Base-by-base conservation (phyloP, 2,888 invertebrate genomes). In the Polymixis flavicincta region DNA sequence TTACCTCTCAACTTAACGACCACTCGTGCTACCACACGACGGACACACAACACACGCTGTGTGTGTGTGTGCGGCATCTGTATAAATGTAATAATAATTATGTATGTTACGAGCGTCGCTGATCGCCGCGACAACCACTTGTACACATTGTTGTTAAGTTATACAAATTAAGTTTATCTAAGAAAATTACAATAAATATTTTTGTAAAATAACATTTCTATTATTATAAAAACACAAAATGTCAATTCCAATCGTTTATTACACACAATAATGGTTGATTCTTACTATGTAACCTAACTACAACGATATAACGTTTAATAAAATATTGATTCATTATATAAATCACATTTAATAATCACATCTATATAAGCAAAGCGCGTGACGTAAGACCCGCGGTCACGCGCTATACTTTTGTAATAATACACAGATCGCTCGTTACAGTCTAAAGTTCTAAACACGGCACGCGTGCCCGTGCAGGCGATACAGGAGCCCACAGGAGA, bases 81-180 rank as follows among this genome's bases (percentile, higher is more conserved):
- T 59, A 52, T 45, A 48, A n/a, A 63, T 74, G 52, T 61, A 42
- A 50, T 71, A 3, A 17, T 73, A 59, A 32, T 28, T 52, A 28
- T 55, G 37, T 52, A 28, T 55, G 25, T 48, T 28, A 37, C 32
- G 14, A 9, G 70, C n/a, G 42, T 25, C 32, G 45, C 37, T 11
- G 74, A 22, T 28, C 28, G 55, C 32, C 19, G 57, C 74, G 55
- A 52, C 50, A 25, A 22, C 59, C 13, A 55, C 76, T 66, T 79
- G 79, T 86, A 86, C 75, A 75, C 86, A 59, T 86, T 86, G 89
- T 90, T 92, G 89, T 90, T 91, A 90, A 89, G 89, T 90, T 90
- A 91, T 90, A 80, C 82, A 88, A 86, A 88, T 91, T 92, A 90
- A 91, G 90, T 91, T 91, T 91, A 90, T 89, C 63, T 91, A 90